Percentiles rank a stretch among this genome's conserved stretches.
phyloP scores from a whole-genome alignment of 2,797 vertebrate genomes.

The Gorsachius magnificus region DNA sequence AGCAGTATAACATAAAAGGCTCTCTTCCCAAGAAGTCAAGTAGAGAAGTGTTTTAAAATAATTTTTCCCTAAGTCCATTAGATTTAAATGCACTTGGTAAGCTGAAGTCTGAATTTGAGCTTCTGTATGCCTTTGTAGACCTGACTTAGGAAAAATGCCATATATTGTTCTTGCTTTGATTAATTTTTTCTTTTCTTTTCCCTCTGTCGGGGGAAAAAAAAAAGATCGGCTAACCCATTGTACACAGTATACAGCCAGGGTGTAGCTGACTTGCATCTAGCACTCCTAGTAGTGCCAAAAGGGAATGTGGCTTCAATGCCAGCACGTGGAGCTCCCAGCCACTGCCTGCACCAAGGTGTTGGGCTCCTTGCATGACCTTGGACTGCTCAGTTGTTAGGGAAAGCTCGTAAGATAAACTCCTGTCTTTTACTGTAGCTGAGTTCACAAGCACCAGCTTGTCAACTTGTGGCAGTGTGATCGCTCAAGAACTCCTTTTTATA shows the following conservation, averaged over 20 bases:
- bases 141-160: not conserved
- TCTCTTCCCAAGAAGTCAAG: not conserved
- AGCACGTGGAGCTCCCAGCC: not conserved
- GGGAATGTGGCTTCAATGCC: not conserved
- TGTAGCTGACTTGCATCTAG: not conserved
- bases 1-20: not conserved
- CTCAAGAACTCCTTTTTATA: not conserved
- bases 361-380: not conserved
- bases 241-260: not conserved
- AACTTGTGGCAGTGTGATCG: not conserved
- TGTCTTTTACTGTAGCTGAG: not conserved
- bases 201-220: not conserved
- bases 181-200: not conserved
- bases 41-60: not conserved
- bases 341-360: not conserved
- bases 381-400: not conserved
- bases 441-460: not conserved
- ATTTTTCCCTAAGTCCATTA: not conserved
- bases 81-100: not conserved
- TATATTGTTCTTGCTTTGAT: not conserved
- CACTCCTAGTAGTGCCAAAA: not conserved
- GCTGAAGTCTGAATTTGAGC: not conserved
- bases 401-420: not conserved
- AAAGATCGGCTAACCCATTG: not conserved
- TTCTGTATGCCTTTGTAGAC: not conserved